Conservation (phyloP, 2,888 invertebrate genomes). For the Tetrapedia diversipes region DNA sequence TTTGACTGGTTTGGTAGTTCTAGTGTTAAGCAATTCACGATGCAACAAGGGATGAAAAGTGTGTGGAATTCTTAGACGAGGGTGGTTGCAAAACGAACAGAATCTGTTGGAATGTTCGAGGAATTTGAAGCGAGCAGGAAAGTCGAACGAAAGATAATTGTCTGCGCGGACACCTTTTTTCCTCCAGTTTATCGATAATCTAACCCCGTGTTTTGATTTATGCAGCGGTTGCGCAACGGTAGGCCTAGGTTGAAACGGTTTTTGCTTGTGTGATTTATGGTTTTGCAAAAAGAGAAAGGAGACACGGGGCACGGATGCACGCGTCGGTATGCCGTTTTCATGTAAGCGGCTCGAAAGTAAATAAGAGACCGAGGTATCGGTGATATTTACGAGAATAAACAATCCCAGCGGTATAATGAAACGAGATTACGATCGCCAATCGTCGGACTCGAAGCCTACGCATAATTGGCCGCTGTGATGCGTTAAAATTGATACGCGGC, state of each 20-base stretch:
- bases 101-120: too few relatives aligned
- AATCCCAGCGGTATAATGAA: conserved; percentile 34
- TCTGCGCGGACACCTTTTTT: too few relatives aligned
- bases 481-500: conserved; percentile 41
- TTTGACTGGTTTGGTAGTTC: too few relatives aligned
- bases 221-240: not conserved
- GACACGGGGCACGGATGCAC: not conserved
- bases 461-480: conserved; percentile 46
- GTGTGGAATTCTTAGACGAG: too few relatives aligned
- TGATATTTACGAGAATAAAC: conserved; percentile 38
- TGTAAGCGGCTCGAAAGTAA: conserved; percentile 20
- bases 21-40: too few relatives aligned
- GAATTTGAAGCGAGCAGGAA: too few relatives aligned
- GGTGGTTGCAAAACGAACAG: too few relatives aligned
- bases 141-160: too few relatives aligned
- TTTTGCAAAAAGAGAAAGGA: conserved; percentile 19
- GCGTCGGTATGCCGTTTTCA: conserved; percentile 29
- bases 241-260: conserved; percentile 2
- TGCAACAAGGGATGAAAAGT: too few relatives aligned
- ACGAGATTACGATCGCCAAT: conserved; percentile 44
- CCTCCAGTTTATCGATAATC: not conserved
- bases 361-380: conserved; percentile 1
- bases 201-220: not conserved
- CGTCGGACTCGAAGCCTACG: conserved; percentile 31
- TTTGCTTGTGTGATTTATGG: conserved; percentile 16